Evolutionary conservation across 2,888 invertebrate species (phyloP).

Genomic region (Loripinus fragilis): DNA sequence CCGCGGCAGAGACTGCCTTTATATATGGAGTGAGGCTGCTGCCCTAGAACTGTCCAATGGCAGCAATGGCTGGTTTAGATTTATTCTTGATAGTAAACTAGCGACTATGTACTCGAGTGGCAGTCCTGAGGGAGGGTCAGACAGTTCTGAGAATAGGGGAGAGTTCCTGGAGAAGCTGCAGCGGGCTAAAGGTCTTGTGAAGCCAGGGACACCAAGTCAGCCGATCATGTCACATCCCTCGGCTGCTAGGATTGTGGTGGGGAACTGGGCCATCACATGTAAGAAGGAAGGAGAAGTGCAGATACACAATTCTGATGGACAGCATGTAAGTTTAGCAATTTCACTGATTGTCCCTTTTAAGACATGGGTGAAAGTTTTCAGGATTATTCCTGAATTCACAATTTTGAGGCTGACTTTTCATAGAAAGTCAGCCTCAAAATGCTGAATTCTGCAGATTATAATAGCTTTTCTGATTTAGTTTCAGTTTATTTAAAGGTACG

Average conservation of each 20-base stretch:
- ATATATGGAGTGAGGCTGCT: slow-evolving; percentile 98
- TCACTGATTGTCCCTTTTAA: too few relatives aligned
- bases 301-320: slow-evolving; percentile 98
- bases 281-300: slow-evolving; percentile 94
- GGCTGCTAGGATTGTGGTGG: slow-evolving; percentile 92
- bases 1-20: slow-evolving; percentile 98
- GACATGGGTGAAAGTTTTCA: too few relatives aligned
- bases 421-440: too few relatives aligned
- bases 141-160: slow-evolving; percentile 98
- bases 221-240: slow-evolving; percentile 88
- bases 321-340: slow-evolving; percentile 87
- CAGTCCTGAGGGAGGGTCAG: slow-evolving; percentile 97
- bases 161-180: slow-evolving; percentile 98
- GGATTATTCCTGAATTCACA: too few relatives aligned
- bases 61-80: slow-evolving; percentile 99
- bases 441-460: too few relatives aligned
- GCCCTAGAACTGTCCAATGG: slow-evolving; percentile 98
- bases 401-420: too few relatives aligned
- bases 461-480: too few relatives aligned
- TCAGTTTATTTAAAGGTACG: too few relatives aligned
- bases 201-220: slow-evolving; percentile 80
- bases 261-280: slow-evolving; percentile 96
- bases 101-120: slow-evolving; percentile 99
- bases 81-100: slow-evolving; percentile 97
- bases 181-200: slow-evolving; percentile 89